phyloP scores from a whole-genome alignment of 2,888 invertebrate genomes.

The Ochlodes sylvanus region DNA sequence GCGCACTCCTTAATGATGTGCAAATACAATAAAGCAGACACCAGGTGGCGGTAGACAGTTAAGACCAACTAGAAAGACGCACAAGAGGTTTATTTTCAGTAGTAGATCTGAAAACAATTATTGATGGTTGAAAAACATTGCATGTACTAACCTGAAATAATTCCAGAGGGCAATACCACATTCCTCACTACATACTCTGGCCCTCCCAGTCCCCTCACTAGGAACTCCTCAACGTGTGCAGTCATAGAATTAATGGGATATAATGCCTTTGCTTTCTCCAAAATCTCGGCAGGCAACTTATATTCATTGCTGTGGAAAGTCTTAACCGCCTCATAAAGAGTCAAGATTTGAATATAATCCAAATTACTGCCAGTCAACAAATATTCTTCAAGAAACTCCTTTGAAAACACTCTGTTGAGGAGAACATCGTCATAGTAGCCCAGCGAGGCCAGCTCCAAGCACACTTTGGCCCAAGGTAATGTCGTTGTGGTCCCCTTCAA shows the following conservation, averaged over 20 bases:
- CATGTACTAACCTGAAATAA: slow-evolving; percentile 79
- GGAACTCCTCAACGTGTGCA: slow-evolving; percentile 71
- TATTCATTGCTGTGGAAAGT: slow-evolving; percentile 70
- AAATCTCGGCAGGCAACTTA: slow-evolving; percentile 65
- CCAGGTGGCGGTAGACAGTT: too few species aligned
- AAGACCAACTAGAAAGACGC: too few species aligned
- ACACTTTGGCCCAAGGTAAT: slow-evolving; percentile 82
- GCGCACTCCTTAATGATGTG: too few species aligned
- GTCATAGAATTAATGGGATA: slow-evolving; percentile 62
- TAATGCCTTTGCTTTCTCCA: slow-evolving; percentile 63
- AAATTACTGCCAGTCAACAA: slow-evolving; percentile 64
- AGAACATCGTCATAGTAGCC: slow-evolving; percentile 84
- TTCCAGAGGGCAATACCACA: slow-evolving; percentile 81
- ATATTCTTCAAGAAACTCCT: slow-evolving; percentile 73
- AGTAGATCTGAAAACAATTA: too few species aligned
- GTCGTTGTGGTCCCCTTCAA: slow-evolving; percentile 65
- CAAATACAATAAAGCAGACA: too few species aligned
- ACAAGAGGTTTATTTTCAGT: too few species aligned
- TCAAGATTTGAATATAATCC: slow-evolving; percentile 78
- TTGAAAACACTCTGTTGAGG: slow-evolving; percentile 79
- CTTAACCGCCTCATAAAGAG: slow-evolving; percentile 83
- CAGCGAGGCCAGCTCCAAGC: slow-evolving; percentile 84
- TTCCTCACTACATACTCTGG: slow-evolving; percentile 80
- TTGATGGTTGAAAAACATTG: too few species aligned
- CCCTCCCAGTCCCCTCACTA: slow-evolving; percentile 85